A percentile compares a stretch with the other conserved stretches of the same genome.
Conservation (phyloP, 37 sponge, comb jelly and placozoan genomes). For the Trichoplax adhaerens region DNA sequence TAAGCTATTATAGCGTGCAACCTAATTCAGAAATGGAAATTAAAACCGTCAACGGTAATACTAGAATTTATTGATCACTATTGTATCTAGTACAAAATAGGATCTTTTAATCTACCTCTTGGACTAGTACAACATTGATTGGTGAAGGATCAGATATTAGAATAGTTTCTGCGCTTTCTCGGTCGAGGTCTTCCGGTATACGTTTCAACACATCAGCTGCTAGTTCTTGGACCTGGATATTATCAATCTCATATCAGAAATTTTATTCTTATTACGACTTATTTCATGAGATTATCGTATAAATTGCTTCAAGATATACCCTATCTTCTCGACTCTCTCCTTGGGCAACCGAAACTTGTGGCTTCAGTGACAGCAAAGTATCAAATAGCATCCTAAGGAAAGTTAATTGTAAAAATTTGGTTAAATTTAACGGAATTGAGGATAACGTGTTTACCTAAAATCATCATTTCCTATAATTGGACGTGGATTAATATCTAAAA, state of each 20-base stretch:
- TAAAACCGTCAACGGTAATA: slow-evolving; percentile 9
- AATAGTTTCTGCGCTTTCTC: slow-evolving; percentile 56
- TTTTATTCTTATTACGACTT: too few species aligned
- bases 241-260: not conserved
- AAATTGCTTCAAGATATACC: slow-evolving; percentile 2
- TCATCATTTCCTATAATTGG: too few species aligned
- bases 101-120: slow-evolving; percentile 38
- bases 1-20: slow-evolving; percentile 87
- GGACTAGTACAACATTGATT: slow-evolving; percentile 87
- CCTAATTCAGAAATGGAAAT: slow-evolving; percentile 31
- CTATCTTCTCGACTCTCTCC: slow-evolving; percentile 97
- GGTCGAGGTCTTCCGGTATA: slow-evolving; percentile 84
- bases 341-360: slow-evolving; percentile 68
- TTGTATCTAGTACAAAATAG: too few species aligned
- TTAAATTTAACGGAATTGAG: too few species aligned
- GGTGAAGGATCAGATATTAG: slow-evolving; percentile 73
- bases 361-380: slow-evolving; percentile 92
- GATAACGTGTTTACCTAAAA: too few species aligned
- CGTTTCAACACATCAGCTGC: slow-evolving; percentile 82
- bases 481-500: too few species aligned
- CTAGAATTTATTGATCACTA: not conserved
- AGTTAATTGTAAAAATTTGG: too few species aligned
- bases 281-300: too few species aligned
- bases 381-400: slow-evolving; percentile 58
- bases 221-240: slow-evolving; percentile 57